These are phyloP conservation scores for Panopea generosa DNA, from an alignment of 2,888 invertebrate species.

Conservation along the genomic window DNA sequence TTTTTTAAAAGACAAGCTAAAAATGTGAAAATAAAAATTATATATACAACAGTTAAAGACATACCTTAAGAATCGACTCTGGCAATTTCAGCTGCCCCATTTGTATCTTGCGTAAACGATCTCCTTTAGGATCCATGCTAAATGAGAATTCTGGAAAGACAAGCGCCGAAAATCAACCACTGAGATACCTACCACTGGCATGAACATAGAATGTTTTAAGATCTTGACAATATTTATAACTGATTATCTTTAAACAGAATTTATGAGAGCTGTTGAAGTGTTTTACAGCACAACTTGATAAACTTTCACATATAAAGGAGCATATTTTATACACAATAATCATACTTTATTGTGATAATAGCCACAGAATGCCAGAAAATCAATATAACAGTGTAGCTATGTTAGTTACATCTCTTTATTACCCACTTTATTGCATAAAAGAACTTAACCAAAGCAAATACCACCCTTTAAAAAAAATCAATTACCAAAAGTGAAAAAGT, in stretches of 20 bases:
- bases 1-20: no score
- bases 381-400: no score
- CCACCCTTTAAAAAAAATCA: no score
- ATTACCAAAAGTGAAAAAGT: no score
- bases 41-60: no score
- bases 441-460: no score
- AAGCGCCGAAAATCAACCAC: neutral
- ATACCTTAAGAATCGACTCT: slow-evolving; percentile 54
- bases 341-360: slow-evolving; percentile 4
- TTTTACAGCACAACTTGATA: no score
- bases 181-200: neutral
- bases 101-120: slow-evolving; percentile 49
- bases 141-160: neutral
- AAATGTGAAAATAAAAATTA: no score
- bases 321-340: neutral
- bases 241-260: no score
- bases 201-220: neutral
- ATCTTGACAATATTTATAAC: neutral
- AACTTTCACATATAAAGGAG: neutral
- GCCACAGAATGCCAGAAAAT: neutral
- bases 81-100: slow-evolving; percentile 57
- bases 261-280: no score
- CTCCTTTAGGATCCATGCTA: slow-evolving; percentile 61
- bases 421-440: no score
- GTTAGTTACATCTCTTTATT: no score